phyloP scores from a whole-genome alignment of 1,140 invertebrate genomes.

The Halesus radiatus region DNA sequence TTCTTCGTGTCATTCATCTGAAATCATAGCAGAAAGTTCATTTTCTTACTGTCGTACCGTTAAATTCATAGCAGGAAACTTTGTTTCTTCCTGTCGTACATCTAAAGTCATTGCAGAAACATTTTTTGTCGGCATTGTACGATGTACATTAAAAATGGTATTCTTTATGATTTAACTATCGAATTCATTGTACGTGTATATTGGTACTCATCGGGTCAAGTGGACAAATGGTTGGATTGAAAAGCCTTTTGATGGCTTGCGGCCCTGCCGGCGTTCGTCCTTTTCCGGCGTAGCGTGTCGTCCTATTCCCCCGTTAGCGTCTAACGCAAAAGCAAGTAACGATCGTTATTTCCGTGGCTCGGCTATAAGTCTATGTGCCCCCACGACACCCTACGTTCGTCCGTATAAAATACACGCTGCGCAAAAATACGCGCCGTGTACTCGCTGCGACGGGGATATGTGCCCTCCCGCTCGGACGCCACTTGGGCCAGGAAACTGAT shows the following conservation, averaged over 20 bases:
- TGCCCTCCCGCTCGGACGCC: conserved; percentile 43
- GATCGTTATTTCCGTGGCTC: conserved; percentile 55
- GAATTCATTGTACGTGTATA: too few relatives aligned
- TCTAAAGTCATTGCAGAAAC: too few relatives aligned
- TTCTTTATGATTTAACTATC: too few relatives aligned
- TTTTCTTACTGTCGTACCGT: too few relatives aligned
- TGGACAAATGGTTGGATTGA: too few relatives aligned
- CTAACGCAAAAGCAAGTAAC: conserved; percentile 51
- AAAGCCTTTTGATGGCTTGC: not conserved
- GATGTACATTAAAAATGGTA: too few relatives aligned
- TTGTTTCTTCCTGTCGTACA: too few relatives aligned
- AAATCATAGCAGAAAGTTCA: too few relatives aligned
- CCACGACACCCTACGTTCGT: conserved; percentile 46
- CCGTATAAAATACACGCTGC: conserved; percentile 54
- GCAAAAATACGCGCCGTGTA: conserved; percentile 53
- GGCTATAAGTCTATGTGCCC: conserved; percentile 39
- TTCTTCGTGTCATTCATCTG: too few relatives aligned
- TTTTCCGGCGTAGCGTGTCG: conserved; percentile 32
- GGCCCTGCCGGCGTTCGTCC: conserved; percentile 34
- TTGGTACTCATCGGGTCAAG: too few relatives aligned
- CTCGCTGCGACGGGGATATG: conserved; percentile 21
- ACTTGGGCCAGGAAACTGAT: conserved; percentile 7
- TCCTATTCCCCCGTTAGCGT: conserved; percentile 44
- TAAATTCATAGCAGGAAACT: too few relatives aligned
- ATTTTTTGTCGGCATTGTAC: too few relatives aligned